Percentiles rank a stretch among this genome's conserved stretches.
phyloP scores from a whole-genome alignment of 2,888 invertebrate genomes.

The Dichetophora obliterata region DNA sequence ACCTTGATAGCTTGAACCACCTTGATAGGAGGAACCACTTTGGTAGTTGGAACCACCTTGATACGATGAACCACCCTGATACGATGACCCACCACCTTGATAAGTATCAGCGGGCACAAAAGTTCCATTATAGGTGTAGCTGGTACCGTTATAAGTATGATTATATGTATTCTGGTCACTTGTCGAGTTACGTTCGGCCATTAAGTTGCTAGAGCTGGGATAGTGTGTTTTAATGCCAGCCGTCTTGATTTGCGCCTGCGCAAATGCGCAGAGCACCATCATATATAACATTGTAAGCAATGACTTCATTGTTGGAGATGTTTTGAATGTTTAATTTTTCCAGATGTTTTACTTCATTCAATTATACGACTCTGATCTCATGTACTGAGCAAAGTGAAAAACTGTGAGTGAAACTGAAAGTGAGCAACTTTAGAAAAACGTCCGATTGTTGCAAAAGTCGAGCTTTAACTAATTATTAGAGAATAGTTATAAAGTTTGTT shows the following conservation, averaged over 20 bases:
- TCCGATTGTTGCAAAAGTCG: constrained; percentile 42
- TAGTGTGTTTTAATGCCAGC: constrained; percentile 64
- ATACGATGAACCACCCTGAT: neutral
- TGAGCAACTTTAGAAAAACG: constrained; percentile 33
- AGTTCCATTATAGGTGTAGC: neutral
- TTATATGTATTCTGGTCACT: constrained; percentile 34
- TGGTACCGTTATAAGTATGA: constrained; percentile 38
- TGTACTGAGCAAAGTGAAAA: too few relatives aligned
- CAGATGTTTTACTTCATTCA: constrained; percentile 5
- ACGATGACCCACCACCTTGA: constrained; percentile 46
- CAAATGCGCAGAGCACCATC: constrained; percentile 21
- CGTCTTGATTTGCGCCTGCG: constrained; percentile 59
- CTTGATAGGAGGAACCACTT: neutral
- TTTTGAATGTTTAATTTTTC: constrained; percentile 22
- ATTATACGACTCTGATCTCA: neutral
- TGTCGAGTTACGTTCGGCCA: constrained; percentile 15
- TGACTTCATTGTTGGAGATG: constrained; percentile 46
- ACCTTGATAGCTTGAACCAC: constrained; percentile 16
- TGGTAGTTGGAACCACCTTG: neutral
- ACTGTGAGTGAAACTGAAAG: too few relatives aligned
- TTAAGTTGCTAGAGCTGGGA: constrained; percentile 41
- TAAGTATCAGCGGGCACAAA: constrained; percentile 52
- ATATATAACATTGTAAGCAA: constrained; percentile 29
- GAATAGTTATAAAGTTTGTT: neutral
- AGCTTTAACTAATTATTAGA: constrained; percentile 44